Evolutionary conservation across 2,888 invertebrate genomes (phyloP).

Genomic region (Chorisops tibialis): DNA sequence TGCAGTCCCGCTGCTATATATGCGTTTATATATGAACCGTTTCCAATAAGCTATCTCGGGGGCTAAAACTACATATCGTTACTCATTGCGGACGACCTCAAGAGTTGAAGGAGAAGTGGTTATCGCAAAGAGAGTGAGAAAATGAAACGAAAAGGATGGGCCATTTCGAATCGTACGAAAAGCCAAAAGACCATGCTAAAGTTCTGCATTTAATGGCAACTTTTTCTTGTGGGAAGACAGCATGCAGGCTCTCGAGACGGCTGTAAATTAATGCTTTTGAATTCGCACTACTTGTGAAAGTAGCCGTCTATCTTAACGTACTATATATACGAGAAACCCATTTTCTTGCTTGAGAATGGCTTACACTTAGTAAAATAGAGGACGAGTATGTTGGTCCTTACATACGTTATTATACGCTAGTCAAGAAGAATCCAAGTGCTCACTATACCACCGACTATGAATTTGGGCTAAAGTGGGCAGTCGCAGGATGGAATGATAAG

Average conservation of each 20-base stretch:
- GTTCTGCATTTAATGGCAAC: slow-evolving; percentile 27
- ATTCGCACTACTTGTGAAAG: slow-evolving; percentile 1
- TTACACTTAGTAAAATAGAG: slow-evolving; percentile 5
- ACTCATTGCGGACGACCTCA: slow-evolving; percentile 12
- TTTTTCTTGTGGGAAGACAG: slow-evolving; percentile 21
- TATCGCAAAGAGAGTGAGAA: too few species aligned
- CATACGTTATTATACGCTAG: slow-evolving; percentile 1
- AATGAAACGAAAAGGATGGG: slow-evolving; percentile 12
- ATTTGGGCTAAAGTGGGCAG: slow-evolving; percentile 10
- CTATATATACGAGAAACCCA: slow-evolving; percentile 8
- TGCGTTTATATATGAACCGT: too few species aligned
- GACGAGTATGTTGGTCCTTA: slow-evolving; percentile 15
- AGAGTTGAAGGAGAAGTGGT: slow-evolving; percentile 3
- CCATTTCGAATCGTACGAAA: slow-evolving; percentile 6
- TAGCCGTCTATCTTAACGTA: background rate
- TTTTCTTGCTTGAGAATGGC: slow-evolving; percentile 13
- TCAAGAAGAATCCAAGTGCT: background rate
- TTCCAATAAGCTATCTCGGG: too few species aligned
- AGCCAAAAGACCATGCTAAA: slow-evolving; percentile 20
- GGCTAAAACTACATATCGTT: background rate
- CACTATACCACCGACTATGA: background rate
- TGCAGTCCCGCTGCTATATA: too few species aligned
- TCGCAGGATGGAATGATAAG: slow-evolving; percentile 18
- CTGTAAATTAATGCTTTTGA: slow-evolving; percentile 22
- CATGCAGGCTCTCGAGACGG: slow-evolving; percentile 26